Percentiles rank a stretch among this genome's conserved stretches.
These are phyloP conservation scores for Callithrix jacchus DNA, from an alignment of 2,113 vertebrate genomes.

Conservation along the genomic window DNA sequence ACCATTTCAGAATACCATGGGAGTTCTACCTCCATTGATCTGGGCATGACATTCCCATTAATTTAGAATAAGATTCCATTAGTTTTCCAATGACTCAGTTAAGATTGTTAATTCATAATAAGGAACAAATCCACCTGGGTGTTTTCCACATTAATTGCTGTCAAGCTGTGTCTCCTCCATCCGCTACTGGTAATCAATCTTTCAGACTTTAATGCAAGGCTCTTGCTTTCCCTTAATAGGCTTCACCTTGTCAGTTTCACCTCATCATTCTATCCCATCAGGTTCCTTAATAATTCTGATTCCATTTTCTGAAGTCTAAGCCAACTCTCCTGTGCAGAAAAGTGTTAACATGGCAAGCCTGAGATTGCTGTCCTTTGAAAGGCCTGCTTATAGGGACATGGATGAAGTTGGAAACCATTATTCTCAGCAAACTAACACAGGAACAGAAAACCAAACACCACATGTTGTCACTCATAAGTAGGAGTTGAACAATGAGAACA, in stretches of 20 bases:
- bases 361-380: neutral
- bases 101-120: slow-evolving; percentile 65
- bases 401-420: too few relatives aligned
- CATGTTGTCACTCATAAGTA: too few relatives aligned
- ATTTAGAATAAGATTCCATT: slow-evolving; percentile 65
- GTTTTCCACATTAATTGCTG: slow-evolving; percentile 58
- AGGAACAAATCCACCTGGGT: slow-evolving; percentile 5
- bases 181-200: slow-evolving; percentile 37
- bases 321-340: neutral
- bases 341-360: neutral
- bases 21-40: slow-evolving; percentile 41
- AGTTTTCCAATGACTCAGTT: slow-evolving; percentile 50
- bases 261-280: slow-evolving; percentile 18
- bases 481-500: too few relatives aligned
- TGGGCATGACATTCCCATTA: slow-evolving; percentile 3
- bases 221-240: slow-evolving; percentile 52
- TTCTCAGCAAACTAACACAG: too few relatives aligned
- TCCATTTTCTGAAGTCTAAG: neutral
- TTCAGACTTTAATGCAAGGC: slow-evolving; percentile 46
- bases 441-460: too few relatives aligned
- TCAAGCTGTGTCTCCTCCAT: slow-evolving; percentile 45
- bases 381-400: neutral
- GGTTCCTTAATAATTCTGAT: slow-evolving; percentile 32
- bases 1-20: slow-evolving; percentile 3
- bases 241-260: slow-evolving; percentile 51